Conservation (phyloP, 2,797 vertebrate genomes). For the Chromobotia macracanthus region DNA sequence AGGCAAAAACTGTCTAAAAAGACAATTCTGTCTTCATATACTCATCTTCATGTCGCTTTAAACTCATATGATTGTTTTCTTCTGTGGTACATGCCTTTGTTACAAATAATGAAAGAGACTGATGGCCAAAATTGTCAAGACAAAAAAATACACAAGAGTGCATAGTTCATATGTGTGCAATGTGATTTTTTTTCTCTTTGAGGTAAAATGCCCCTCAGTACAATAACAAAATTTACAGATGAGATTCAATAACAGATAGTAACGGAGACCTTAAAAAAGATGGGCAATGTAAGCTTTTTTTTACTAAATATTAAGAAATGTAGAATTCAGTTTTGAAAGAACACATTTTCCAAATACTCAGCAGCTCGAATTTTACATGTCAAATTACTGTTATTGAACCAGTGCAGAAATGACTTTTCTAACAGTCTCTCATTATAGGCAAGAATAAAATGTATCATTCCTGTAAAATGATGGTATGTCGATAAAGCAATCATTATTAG, state of each 20-base stretch:
- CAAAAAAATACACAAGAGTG: no score
- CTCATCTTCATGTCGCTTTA: no score
- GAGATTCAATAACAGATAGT: no score
- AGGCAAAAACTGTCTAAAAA: no score
- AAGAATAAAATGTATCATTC: constrained; percentile 13
- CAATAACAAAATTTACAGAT: no score
- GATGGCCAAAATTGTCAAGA: no score
- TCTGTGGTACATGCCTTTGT: no score
- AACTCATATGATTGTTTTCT: no score
- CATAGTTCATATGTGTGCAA: no score
- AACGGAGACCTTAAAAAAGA: neutral
- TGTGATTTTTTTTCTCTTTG: no score
- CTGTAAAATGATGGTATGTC: neutral
- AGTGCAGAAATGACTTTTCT: constrained; percentile 12
- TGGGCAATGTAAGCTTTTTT: neutral
- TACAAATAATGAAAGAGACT: no score
- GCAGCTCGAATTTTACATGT: constrained; percentile 17
- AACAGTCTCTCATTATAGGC: neutral
- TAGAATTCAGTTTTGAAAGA: constrained; percentile 23
- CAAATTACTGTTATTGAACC: constrained; percentile 9
- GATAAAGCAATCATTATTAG: neutral
- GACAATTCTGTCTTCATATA: neutral
- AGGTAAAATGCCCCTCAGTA: no score
- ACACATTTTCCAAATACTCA: constrained; percentile 12
- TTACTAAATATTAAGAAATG: constrained; percentile 31